Evolutionary conservation across 37 sponge, comb jelly and placozoan species (phyloP).

Genomic region (Aplysina aerophoba): DNA sequence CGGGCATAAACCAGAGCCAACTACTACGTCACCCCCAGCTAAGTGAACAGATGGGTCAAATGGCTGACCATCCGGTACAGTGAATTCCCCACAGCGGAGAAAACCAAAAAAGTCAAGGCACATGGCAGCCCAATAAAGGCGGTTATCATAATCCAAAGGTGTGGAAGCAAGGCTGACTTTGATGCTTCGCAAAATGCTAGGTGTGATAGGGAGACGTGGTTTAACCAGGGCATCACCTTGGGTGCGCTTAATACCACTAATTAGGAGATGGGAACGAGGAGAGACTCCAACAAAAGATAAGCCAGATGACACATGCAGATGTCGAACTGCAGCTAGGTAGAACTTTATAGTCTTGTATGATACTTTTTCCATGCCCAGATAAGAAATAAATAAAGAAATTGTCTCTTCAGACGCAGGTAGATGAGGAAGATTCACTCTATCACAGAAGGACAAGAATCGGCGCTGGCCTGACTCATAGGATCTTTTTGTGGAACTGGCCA

Average conservation of each 20-base stretch:
- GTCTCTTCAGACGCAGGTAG: slow-evolving; percentile 32
- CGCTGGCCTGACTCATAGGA: slow-evolving; percentile 10
- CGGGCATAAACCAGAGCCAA: too few relatives aligned
- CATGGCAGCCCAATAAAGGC: slow-evolving; percentile 43
- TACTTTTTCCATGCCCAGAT: not conserved
- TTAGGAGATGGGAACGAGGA: slow-evolving; percentile 14
- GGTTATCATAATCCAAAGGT: not conserved
- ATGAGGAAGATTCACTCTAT: not conserved
- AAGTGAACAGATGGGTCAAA: slow-evolving; percentile 14
- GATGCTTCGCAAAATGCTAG: slow-evolving; percentile 11
- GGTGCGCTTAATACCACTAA: not conserved
- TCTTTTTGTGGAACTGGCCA: not conserved
- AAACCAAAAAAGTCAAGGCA: slow-evolving; percentile 41
- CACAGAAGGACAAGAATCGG: slow-evolving; percentile 37
- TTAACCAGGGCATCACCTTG: not conserved
- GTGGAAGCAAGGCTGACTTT: not conserved
- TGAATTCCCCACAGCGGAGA: slow-evolving; percentile 38
- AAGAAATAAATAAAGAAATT: slow-evolving; percentile 21
- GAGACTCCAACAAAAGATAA: not conserved
- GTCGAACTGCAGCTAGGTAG: slow-evolving; percentile 53
- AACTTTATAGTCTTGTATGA: slow-evolving; percentile 15
- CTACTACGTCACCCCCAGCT: not conserved
- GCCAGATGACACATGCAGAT: slow-evolving; percentile 1
- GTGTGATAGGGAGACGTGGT: slow-evolving; percentile 32
- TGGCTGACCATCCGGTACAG: not conserved